Evolutionary conservation across 2,888 invertebrate species (phyloP), one percentile per base, ranked within the genome.

Genomic region (Maniola hyperantus): DNA sequence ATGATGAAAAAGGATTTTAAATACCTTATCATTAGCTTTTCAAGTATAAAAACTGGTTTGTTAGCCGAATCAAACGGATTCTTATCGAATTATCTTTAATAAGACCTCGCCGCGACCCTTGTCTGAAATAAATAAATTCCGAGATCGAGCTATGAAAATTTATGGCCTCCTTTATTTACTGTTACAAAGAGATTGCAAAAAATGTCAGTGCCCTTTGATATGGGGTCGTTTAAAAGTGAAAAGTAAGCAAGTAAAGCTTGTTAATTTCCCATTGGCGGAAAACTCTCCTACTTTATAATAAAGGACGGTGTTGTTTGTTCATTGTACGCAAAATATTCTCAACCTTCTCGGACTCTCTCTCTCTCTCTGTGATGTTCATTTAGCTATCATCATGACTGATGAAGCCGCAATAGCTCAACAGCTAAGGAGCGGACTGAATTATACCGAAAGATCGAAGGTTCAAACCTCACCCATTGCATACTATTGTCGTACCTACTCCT

Each of bases 71-170:
- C 48, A 64, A 55, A 59, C 61, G 64, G 59, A 48, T 60, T 51
- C 78, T 82, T 81, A 85, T 83, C 81, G 82, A 83, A 83, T 83
- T 82, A 83, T 81, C 80, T 78, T 72, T 70, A 73, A 75, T 76
- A 74, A 73, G 74, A 73, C 77, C 76, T 76, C 75, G 75, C 73
- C 72, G 36, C 60, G 55, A 62, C 65, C 63, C 61, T 66, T 60
- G 33, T 44, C 44, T 60, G 1, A 33, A 51, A 42, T 53, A 59
- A 55, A 62, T 62, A 68, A 51, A 53, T 58, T 54, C 44, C 33
- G 53, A 42, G 54, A 33, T 64, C 60, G 34, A 18, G 50, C 57
- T 68, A 65, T 68, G 60, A 65, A 63, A 62, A 69, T 63, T 57
- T 42, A 62, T 66, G 33, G 53, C 36, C 20, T 63, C 58, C 26